Conservation (phyloP, 92 coral and sea anemone genomes). For the Zoanthus gigantus region DNA sequence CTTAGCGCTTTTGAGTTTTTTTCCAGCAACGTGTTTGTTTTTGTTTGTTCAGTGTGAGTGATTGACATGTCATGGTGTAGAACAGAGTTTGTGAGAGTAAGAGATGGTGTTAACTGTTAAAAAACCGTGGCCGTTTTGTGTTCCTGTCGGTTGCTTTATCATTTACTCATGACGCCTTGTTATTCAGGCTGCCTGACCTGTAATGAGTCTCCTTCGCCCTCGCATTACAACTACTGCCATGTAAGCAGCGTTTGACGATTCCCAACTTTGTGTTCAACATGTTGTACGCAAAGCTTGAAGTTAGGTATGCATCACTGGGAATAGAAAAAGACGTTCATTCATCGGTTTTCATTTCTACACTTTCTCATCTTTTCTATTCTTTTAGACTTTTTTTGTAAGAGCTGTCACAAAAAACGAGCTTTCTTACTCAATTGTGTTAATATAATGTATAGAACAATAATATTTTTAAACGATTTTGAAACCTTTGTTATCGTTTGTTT, state of each 20-base stretch:
- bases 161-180: conserved; percentile 32
- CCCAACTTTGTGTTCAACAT: conserved; percentile 36
- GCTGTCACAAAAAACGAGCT: too few relatives aligned
- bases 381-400: background rate
- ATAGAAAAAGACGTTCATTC: background rate
- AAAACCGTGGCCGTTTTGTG: conserved; percentile 2
- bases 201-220: conserved; percentile 29
- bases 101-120: background rate
- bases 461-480: too few relatives aligned
- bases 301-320: conserved; percentile 20
- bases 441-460: too few relatives aligned
- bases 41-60: background rate
- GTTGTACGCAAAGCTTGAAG: conserved; percentile 28
- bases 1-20: background rate
- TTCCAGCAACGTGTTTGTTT: background rate
- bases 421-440: too few relatives aligned
- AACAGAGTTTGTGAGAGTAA: background rate
- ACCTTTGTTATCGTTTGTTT: too few relatives aligned
- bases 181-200: conserved; percentile 35
- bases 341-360: background rate
- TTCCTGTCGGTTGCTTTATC: background rate
- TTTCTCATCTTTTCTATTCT: background rate
- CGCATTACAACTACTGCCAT: conserved; percentile 33
- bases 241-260: conserved; percentile 42
- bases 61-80: background rate